A percentile compares a stretch with the other conserved stretches of the same genome.
These are phyloP conservation scores for Datnioides undecimradiatus DNA, from an alignment of 2,113 vertebrate genomes.

Conservation along the genomic window DNA sequence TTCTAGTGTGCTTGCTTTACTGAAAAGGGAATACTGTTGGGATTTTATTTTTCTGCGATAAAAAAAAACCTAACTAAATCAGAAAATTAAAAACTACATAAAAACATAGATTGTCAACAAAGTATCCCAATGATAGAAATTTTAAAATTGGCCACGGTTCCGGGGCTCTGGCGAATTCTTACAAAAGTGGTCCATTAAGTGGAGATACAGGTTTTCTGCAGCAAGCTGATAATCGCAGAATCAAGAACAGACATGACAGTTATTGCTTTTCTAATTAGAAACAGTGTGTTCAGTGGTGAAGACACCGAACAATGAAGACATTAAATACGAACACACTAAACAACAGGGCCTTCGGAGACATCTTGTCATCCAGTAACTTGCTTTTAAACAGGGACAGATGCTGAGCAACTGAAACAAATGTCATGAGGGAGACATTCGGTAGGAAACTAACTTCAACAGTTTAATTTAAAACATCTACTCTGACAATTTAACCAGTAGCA, in stretches of 20 bases:
- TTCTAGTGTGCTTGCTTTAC: not conserved
- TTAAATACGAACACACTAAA: conserved; percentile 46
- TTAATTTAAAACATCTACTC: conserved; percentile 22
- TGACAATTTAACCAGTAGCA: not conserved
- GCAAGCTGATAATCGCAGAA: conserved; percentile 32
- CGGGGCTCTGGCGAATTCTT: not conserved
- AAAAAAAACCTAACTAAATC: not conserved
- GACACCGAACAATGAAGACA: conserved; percentile 48
- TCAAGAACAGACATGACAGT: conserved; percentile 40
- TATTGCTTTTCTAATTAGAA: conserved; percentile 66
- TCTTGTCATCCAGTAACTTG: conserved; percentile 37
- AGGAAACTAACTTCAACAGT: not conserved
- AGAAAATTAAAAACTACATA: not conserved
- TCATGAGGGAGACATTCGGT: conserved; percentile 11
- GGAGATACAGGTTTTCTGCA: conserved; percentile 25
- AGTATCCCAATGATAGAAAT: not conserved
- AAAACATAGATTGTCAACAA: not conserved
- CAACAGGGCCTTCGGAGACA: conserved; percentile 21
- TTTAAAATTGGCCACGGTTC: conserved; percentile 21
- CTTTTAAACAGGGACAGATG: conserved; percentile 61
- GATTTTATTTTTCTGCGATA: not conserved
- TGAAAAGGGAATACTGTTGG: not conserved
- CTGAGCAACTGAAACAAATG: conserved; percentile 28
- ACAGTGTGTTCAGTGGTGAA: conserved; percentile 43
- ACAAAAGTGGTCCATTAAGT: not conserved